Percentiles rank a stretch among this genome's conserved stretches.
Conservation (phyloP, 2,797 vertebrate genomes). For the Lagocephalus sceleratus region DNA sequence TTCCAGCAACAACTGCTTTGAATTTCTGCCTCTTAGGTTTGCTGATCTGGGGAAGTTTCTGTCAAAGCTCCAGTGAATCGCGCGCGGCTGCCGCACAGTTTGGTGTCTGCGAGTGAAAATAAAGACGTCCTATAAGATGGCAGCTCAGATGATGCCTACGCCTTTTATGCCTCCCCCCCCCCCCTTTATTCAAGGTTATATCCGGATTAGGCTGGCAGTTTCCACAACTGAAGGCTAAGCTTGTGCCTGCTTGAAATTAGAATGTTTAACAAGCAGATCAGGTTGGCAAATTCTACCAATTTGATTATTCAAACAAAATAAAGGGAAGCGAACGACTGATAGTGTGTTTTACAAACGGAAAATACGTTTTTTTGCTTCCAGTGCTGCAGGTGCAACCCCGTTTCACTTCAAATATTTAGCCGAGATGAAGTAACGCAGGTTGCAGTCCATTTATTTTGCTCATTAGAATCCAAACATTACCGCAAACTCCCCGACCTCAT, state of each 20-base stretch:
- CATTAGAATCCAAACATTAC: too few relatives aligned
- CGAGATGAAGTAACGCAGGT: too few relatives aligned
- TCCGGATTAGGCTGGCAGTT: slow-evolving; percentile 9
- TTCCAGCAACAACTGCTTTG: slow-evolving; percentile 19
- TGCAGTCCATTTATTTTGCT: too few relatives aligned
- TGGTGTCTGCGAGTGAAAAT: background rate
- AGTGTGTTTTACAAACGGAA: background rate
- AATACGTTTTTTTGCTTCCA: background rate
- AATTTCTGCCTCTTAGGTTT: slow-evolving; percentile 46
- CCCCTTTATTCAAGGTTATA: slow-evolving; percentile 4
- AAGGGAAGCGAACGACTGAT: background rate
- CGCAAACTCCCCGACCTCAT: background rate
- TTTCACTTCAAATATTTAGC: too few relatives aligned
- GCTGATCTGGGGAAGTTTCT: slow-evolving; percentile 21
- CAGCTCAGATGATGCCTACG: slow-evolving; percentile 19
- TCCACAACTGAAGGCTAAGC: slow-evolving; percentile 2
- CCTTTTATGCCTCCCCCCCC: slow-evolving; percentile 12
- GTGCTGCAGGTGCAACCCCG: too few relatives aligned
- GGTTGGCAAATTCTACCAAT: background rate
- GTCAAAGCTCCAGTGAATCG: slow-evolving; percentile 23
- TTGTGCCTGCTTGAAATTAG: background rate
- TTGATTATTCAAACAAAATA: background rate
- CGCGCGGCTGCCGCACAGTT: slow-evolving; percentile 5
- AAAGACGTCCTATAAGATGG: slow-evolving; percentile 13
- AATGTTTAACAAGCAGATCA: background rate